Percentiles rank a stretch among this genome's conserved stretches.
phyloP scores from a whole-genome alignment of 2,113 vertebrate genomes.

The Xerus inauris region DNA sequence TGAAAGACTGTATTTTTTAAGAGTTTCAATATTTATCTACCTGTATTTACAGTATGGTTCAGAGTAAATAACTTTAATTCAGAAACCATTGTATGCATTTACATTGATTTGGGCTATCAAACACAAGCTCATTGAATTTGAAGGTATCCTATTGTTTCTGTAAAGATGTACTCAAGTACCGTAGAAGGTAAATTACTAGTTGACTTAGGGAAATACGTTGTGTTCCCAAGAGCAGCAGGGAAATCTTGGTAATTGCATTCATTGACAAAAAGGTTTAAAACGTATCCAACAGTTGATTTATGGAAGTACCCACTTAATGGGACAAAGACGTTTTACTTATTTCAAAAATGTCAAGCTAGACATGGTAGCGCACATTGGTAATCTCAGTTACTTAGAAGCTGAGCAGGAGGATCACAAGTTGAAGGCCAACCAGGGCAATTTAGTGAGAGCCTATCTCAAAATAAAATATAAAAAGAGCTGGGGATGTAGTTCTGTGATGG shows the following conservation, averaged over 20 bases:
- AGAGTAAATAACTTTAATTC: background rate
- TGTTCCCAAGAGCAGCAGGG: background rate
- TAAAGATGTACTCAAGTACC: background rate
- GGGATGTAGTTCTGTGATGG: background rate
- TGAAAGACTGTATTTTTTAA: background rate
- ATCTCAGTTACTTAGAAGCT: background rate
- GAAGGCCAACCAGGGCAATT: background rate
- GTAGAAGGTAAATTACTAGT: background rate
- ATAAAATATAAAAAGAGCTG: background rate
- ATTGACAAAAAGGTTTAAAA: background rate
- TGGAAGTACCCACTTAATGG: background rate
- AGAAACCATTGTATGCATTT: background rate
- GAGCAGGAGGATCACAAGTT: background rate
- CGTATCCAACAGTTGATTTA: background rate
- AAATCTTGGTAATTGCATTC: background rate
- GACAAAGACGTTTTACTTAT: background rate
- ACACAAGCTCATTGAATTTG: background rate
- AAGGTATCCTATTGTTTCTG: conserved; percentile 7
- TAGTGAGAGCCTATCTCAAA: background rate
- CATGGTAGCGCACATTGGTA: background rate
- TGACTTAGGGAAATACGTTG: background rate
- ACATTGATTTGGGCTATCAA: background rate
- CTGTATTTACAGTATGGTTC: background rate
- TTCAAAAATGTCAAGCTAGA: background rate
- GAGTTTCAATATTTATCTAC: background rate